These are phyloP conservation scores for Syngnathus acus DNA, from an alignment of 2,797 vertebrate genomes.

Conservation along the genomic window DNA sequence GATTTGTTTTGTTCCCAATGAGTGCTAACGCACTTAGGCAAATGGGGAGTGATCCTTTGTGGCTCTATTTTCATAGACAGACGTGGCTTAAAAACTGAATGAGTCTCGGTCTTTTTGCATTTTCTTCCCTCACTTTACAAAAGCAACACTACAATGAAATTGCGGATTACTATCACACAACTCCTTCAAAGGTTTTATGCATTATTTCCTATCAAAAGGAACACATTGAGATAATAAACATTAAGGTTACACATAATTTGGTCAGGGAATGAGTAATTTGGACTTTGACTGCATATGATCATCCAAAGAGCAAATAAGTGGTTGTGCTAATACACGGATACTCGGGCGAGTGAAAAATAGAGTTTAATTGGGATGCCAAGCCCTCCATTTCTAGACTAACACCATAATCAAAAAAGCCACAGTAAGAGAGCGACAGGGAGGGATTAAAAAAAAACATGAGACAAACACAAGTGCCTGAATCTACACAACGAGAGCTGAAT, in stretches of 20 bases:
- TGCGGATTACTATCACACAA: background rate
- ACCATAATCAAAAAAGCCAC: constrained; percentile 67
- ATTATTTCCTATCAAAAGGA: constrained; percentile 1
- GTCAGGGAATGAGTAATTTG: background rate
- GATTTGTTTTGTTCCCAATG: too few species aligned
- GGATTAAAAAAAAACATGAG: constrained; percentile 13
- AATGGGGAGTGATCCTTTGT: too few species aligned
- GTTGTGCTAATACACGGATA: constrained; percentile 50
- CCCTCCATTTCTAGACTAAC: constrained; percentile 58
- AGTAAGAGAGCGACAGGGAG: constrained; percentile 14
- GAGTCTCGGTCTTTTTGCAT: too few species aligned
- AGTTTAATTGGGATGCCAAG: constrained; percentile 66
- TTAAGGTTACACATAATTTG: background rate
- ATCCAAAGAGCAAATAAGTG: constrained; percentile 32
- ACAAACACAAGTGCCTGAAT: constrained; percentile 22
- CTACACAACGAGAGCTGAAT: constrained; percentile 17
- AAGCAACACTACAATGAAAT: constrained; percentile 3
- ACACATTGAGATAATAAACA: background rate
- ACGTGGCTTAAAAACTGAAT: too few species aligned
- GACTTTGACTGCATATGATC: background rate
- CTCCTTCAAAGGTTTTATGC: background rate
- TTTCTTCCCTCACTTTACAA: background rate
- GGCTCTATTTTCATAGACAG: too few species aligned
- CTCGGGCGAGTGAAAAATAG: constrained; percentile 48
- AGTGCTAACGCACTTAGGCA: too few species aligned